A percentile compares a stretch with the other conserved stretches of the same genome.
phyloP scores from a whole-genome alignment of 2,888 invertebrate genomes.

The Torymus aiolomorphi region DNA sequence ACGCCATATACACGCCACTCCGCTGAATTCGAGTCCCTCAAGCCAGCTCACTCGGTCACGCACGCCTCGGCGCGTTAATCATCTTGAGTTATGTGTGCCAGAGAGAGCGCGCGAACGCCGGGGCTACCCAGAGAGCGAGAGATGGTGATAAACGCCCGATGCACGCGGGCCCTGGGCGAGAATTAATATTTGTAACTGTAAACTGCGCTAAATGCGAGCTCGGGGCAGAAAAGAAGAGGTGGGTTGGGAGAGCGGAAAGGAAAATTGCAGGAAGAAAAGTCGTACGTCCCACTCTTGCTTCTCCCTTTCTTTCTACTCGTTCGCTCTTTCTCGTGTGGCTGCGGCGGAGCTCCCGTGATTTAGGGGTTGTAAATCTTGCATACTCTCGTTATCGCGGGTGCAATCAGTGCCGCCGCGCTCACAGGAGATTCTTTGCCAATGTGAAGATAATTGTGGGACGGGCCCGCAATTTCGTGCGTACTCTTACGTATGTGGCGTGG shows the following conservation, averaged over 20 bases:
- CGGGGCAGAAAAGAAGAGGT: not conserved
- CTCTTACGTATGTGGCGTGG: not conserved
- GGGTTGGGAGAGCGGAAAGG: constrained; percentile 36
- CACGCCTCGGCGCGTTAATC: constrained; percentile 70
- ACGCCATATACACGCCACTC: too few species aligned
- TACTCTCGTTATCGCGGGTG: constrained; percentile 39
- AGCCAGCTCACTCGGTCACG: constrained; percentile 66
- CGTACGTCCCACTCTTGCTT: constrained; percentile 45
- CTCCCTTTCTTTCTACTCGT: not conserved
- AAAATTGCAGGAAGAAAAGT: constrained; percentile 63
- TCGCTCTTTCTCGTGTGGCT: not conserved
- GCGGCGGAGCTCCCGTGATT: constrained; percentile 57
- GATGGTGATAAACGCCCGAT: constrained; percentile 62
- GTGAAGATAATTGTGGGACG: constrained; percentile 63
- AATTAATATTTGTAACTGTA: constrained; percentile 70
- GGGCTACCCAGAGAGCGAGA: constrained; percentile 43
- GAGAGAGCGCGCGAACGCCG: constrained; percentile 32
- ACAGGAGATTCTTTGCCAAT: constrained; percentile 60
- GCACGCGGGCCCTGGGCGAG: constrained; percentile 56
- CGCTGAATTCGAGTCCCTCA: constrained; percentile 48
- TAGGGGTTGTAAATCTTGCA: constrained; percentile 67
- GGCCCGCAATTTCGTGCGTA: constrained; percentile 37
- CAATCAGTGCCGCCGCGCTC: constrained; percentile 59
- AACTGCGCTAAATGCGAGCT: constrained; percentile 60
- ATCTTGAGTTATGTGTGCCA: constrained; percentile 69